phyloP scores from a whole-genome alignment of 2,797 vertebrate species.

The Rhadinocentrus ornatus region DNA sequence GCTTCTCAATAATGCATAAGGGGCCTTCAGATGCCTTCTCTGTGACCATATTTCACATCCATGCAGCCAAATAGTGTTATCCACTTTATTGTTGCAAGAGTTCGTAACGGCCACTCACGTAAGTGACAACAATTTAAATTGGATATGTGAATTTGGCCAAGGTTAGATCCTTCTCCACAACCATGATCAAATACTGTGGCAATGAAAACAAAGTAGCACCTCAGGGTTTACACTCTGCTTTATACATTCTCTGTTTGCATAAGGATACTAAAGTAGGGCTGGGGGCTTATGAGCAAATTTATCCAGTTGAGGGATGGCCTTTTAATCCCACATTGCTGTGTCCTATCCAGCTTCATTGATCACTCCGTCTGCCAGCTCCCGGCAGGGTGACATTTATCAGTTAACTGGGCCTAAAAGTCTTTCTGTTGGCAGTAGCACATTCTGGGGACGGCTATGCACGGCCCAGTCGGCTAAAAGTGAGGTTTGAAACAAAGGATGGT shows the following conservation, averaged over 20 bases:
- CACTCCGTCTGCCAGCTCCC: slow-evolving; percentile 57
- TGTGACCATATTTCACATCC: neutral
- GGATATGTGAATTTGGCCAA: slow-evolving; percentile 4
- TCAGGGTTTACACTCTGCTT: neutral
- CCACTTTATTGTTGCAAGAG: neutral
- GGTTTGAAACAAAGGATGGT: slow-evolving; percentile 43
- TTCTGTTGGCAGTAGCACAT: slow-evolving; percentile 45
- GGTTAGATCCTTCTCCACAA: neutral
- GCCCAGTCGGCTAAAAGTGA: slow-evolving; percentile 15
- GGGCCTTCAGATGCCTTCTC: neutral
- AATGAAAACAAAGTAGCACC: neutral
- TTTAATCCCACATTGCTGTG: slow-evolving; percentile 12
- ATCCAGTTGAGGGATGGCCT: slow-evolving; percentile 34
- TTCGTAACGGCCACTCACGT: slow-evolving; percentile 6
- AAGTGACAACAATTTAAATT: slow-evolving; percentile 21
- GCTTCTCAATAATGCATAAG: slow-evolving; percentile 56
- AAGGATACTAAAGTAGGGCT: slow-evolving; percentile 27
- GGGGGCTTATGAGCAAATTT: slow-evolving; percentile 23
- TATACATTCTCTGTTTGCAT: slow-evolving; percentile 21
- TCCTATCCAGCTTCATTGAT: slow-evolving; percentile 65
- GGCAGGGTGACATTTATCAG: slow-evolving; percentile 68
- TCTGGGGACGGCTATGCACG: slow-evolving; percentile 56
- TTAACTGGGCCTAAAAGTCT: slow-evolving; percentile 72
- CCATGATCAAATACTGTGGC: neutral
- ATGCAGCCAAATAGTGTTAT: neutral